Evolutionary conservation across 2,888 invertebrate genomes (phyloP).

Genomic region (Lasius platythorax): DNA sequence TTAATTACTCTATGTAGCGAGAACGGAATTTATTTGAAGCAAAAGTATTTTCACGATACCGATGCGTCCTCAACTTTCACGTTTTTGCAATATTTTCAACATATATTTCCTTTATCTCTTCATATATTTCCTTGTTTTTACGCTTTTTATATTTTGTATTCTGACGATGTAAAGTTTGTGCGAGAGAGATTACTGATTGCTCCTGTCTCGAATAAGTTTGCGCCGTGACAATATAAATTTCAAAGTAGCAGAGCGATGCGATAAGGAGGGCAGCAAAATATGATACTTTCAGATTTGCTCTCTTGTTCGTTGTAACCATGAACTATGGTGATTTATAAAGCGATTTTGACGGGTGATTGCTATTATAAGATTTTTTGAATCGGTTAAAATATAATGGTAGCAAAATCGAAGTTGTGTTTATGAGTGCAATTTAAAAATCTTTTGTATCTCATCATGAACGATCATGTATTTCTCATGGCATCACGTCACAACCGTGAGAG

Average conservation of each 20-base stretch:
- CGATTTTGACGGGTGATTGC: not conserved
- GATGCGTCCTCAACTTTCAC: not conserved
- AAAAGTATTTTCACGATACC: not conserved
- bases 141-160: not conserved
- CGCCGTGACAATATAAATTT: constrained; percentile 74
- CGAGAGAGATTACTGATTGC: constrained; percentile 28
- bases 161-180: not conserved
- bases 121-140: not conserved
- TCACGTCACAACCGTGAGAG: not conserved
- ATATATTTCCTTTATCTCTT: constrained; percentile 12
- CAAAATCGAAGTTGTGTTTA: not conserved
- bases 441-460: not conserved
- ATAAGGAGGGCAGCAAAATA: constrained; percentile 79
- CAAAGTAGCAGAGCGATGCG: constrained; percentile 71
- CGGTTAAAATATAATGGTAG: not conserved
- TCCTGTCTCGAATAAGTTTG: constrained; percentile 70
- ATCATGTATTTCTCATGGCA: not conserved
- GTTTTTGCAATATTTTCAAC: constrained; percentile 26
- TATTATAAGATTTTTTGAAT: not conserved
- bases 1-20: constrained; percentile 30
- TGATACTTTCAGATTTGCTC: constrained; percentile 71
- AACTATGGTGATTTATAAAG: not conserved
- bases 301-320: constrained; percentile 51
- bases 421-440: not conserved
- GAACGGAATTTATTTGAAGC: not conserved